Evolutionary conservation across 2,888 invertebrate genomes (phyloP).

Genomic region (Agrenia bidenticulata): DNA sequence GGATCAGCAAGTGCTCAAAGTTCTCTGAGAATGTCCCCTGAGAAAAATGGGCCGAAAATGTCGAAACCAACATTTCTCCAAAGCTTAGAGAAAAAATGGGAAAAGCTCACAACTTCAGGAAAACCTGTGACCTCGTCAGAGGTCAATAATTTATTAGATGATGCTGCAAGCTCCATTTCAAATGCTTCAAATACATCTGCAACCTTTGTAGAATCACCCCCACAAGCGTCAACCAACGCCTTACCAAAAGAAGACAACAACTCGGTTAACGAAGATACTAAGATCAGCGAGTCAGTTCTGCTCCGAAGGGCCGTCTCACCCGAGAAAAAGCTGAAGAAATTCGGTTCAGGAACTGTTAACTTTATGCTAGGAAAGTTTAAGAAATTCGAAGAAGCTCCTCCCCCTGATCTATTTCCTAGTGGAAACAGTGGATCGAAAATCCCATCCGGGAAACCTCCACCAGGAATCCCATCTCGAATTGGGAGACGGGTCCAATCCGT

Average conservation of each 20-base stretch:
- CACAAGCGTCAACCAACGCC: neutral
- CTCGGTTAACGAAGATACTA: slow-evolving; percentile 25
- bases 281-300: slow-evolving; percentile 45
- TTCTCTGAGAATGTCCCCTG: slow-evolving; percentile 2
- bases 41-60: slow-evolving; percentile 5
- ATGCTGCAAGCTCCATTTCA: neutral
- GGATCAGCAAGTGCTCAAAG: neutral
- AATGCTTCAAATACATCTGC: neutral
- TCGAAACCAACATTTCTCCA: slow-evolving; percentile 66
- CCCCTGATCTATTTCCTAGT: slow-evolving; percentile 53
- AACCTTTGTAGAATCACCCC: neutral
- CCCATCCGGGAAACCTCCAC: slow-evolving; percentile 35
- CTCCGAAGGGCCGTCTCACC: slow-evolving; percentile 49
- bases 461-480: slow-evolving; percentile 23
- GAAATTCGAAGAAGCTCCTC: slow-evolving; percentile 57
- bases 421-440: slow-evolving; percentile 23
- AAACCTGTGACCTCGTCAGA: neutral
- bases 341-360: slow-evolving; percentile 66
- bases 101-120: slow-evolving; percentile 60
- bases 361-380: slow-evolving; percentile 75
- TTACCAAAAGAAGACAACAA: slow-evolving; percentile 24
- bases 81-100: slow-evolving; percentile 69
- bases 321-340: slow-evolving; percentile 43
- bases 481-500: slow-evolving; percentile 52
- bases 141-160: neutral